These are phyloP conservation scores for Iguana delicatissima DNA, from an alignment of 2,797 vertebrate genomes.

Conservation along the genomic window DNA sequence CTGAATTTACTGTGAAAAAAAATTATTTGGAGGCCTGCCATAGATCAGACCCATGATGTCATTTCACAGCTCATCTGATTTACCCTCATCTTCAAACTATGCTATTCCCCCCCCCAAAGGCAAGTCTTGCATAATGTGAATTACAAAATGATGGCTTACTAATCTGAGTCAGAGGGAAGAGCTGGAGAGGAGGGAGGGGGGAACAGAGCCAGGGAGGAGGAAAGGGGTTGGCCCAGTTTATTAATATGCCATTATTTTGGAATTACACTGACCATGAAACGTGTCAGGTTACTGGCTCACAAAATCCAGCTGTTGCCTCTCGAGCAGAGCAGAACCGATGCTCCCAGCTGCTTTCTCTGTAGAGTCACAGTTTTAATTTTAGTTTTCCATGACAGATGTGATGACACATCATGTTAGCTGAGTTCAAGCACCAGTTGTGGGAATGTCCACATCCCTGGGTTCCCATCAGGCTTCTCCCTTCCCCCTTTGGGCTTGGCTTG, in stretches of 20 bases:
- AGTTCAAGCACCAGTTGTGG: constrained; percentile 19
- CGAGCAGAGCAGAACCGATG: not conserved
- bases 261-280: constrained; percentile 5
- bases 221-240: not conserved
- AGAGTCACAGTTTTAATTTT: constrained; percentile 41
- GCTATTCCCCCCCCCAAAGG: not conserved
- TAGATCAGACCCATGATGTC: not conserved
- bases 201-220: not conserved
- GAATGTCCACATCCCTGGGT: constrained; percentile 27
- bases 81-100: not conserved
- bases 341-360: constrained; percentile 32
- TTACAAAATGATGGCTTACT: constrained; percentile 7
- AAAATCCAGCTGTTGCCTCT: constrained; percentile 40
- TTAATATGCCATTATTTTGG: constrained; percentile 6
- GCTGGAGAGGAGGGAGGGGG: not conserved
- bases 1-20: too few relatives aligned
- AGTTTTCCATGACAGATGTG: constrained; percentile 44
- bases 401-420: constrained; percentile 32
- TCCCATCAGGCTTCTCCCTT: constrained; percentile 21
- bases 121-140: not conserved
- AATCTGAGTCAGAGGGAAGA: not conserved
- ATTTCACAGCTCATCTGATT: not conserved
- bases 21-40: not conserved
- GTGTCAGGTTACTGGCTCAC: constrained; percentile 22
- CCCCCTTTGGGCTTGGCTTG: not conserved